Evolutionary conservation across 2,888 invertebrate species (phyloP), one percentile per base, ranked within the genome.

Genomic region (Coremacera marginata): DNA sequence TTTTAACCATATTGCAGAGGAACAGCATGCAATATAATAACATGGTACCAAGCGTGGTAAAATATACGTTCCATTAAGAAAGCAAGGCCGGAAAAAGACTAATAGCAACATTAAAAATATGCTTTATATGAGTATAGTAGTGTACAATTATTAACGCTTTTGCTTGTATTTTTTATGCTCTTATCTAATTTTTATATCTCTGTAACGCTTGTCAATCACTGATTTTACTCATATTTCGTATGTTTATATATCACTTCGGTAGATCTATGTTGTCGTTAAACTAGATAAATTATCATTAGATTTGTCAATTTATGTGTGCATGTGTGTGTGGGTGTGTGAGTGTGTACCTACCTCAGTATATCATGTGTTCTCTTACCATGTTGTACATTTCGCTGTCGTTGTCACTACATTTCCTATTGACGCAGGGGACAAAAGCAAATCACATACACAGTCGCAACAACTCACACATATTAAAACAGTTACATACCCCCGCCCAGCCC

Each of bases 181-280:
- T 1, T n/a, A 1, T 55, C 16, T 27, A 34, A n/a, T 5, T 8
- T 8, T n/a, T n/a, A 1, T 55, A 19, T 27, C 63, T 34, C 5
- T 63, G 31, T 31, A n/a, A 31, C 34, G 34, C 27, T 31, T 63
- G 63, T 63, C 63, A 63, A 63, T 31, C 63, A n/a, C 22, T 63
- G 63, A 63, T 63, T 62, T 63, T 31, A 34, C n/a, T 31, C 63
- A 63, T 63, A 63, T 63, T 27, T 63, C n/a, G 14, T 31, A 14
- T 44, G 44, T 44, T 44, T 11, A 2, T 44, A 44, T 44, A 14
- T 31, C 63, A 31, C 31, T 11, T n/a, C n/a, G 16, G 31, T n/a
- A 27, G 16, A n/a, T 9, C 57, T 22, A 25, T 19, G 11, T 25
- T 25, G 57, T 60, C 27, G 57, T 25, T 60, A 27, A 27, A 14